Conservation (phyloP, 2,888 invertebrate species). For the Isotomurus palustris region DNA sequence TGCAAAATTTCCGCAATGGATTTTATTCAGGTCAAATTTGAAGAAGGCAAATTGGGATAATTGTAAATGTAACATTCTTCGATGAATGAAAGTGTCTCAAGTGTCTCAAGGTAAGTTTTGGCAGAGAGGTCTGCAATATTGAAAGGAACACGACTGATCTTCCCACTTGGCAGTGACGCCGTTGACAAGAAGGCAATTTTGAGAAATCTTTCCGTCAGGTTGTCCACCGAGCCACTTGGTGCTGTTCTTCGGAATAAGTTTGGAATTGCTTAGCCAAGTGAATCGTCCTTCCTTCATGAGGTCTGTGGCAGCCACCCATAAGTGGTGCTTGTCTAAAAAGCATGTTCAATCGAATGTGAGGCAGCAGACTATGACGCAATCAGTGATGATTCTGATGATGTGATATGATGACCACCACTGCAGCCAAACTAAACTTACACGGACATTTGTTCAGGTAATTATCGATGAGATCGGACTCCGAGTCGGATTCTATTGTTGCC, state of each 20-base stretch:
- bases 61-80: neutral
- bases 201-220: conserved; percentile 29
- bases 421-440: conserved; percentile 16
- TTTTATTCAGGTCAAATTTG: no score
- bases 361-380: neutral
- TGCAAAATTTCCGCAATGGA: no score
- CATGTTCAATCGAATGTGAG: no score
- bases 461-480: conserved; percentile 17
- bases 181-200: conserved; percentile 33
- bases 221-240: conserved; percentile 29
- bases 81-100: neutral
- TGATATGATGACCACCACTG: no score
- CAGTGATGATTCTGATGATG: neutral
- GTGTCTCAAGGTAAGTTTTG: conserved; percentile 29
- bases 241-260: neutral
- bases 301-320: conserved; percentile 34
- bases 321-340: conserved; percentile 28
- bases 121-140: conserved; percentile 32
- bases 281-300: conserved; percentile 31
- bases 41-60: no score
- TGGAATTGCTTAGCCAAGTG: conserved; percentile 24
- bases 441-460: conserved; percentile 21
- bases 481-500: conserved; percentile 19
- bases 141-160: conserved; percentile 33
- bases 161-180: conserved; percentile 32